These are phyloP conservation scores for Berghia stephanieae DNA, from an alignment of 1,140 invertebrate genomes.

Conservation along the genomic window DNA sequence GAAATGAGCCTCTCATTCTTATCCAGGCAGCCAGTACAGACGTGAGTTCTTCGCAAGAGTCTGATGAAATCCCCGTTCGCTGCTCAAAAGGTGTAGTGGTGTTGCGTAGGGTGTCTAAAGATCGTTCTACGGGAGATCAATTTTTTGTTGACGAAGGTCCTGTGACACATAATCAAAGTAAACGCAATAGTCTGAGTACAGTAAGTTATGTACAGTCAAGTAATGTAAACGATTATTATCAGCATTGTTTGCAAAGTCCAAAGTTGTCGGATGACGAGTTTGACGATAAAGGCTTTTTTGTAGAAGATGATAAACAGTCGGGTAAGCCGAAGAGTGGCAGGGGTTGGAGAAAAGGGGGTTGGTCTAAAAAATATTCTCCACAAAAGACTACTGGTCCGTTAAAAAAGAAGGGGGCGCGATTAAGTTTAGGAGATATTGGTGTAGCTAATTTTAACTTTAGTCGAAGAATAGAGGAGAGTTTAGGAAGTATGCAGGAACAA, in stretches of 20 bases:
- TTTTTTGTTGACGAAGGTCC: constrained; percentile 10
- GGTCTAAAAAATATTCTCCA: neutral
- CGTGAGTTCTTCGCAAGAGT: neutral
- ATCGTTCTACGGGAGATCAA: neutral
- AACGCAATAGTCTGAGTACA: constrained; percentile 12
- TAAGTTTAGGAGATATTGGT: constrained; percentile 15
- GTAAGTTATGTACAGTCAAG: constrained; percentile 27
- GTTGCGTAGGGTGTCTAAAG: constrained; percentile 17
- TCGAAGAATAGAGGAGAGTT: constrained; percentile 13
- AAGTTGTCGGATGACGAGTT: too few species aligned
- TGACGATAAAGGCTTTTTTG: too few species aligned
- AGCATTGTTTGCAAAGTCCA: constrained; percentile 9
- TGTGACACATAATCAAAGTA: neutral
- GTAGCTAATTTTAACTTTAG: constrained; percentile 25
- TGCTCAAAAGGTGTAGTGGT: constrained; percentile 13
- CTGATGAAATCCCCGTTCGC: constrained; percentile 10
- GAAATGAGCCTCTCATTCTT: constrained; percentile 23
- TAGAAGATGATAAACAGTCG: too few species aligned
- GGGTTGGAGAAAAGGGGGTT: neutral
- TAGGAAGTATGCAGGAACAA: constrained; percentile 1
- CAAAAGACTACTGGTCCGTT: neutral
- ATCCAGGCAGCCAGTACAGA: constrained; percentile 22
- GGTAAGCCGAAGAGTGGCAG: neutral
- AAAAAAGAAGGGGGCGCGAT: neutral
- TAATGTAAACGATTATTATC: constrained; percentile 25